These are phyloP conservation scores for Steatornis caripensis DNA, from an alignment of 2,113 vertebrate species.

Conservation along the genomic window DNA sequence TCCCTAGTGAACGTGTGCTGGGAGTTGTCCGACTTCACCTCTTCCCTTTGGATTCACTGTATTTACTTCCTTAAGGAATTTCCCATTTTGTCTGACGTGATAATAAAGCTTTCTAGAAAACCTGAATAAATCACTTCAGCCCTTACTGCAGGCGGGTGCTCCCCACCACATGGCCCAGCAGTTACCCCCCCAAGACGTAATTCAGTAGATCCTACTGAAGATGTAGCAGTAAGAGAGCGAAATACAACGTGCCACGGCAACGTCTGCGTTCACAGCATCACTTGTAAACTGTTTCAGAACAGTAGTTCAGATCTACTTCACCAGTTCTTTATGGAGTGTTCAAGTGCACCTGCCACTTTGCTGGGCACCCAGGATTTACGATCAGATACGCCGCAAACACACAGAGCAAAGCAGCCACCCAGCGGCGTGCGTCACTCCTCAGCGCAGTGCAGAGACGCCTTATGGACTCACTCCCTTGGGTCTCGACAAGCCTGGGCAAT, in stretches of 20 bases:
- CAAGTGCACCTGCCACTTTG: neutral
- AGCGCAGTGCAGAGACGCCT: neutral
- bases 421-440: rapidly evolving
- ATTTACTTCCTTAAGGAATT: neutral
- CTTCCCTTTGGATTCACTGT: neutral
- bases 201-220: neutral
- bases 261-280: rapidly evolving
- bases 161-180: neutral
- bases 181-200: rapidly evolving
- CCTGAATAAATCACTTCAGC: rapidly evolving
- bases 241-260: rapidly evolving
- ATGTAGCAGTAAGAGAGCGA: rapidly evolving
- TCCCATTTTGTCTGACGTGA: neutral
- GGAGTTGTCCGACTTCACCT: neutral
- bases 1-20: neutral
- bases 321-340: neutral
- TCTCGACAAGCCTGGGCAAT: neutral
- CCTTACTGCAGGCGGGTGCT: neutral
- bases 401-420: neutral
- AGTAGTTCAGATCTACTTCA: neutral
- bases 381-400: rapidly evolving
- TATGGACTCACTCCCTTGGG: rapidly evolving
- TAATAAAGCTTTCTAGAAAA: neutral
- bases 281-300: neutral
- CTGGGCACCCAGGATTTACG: neutral